Evolutionary conservation across 2,888 invertebrate species (phyloP).

Genomic region (Branchellion lobata): DNA sequence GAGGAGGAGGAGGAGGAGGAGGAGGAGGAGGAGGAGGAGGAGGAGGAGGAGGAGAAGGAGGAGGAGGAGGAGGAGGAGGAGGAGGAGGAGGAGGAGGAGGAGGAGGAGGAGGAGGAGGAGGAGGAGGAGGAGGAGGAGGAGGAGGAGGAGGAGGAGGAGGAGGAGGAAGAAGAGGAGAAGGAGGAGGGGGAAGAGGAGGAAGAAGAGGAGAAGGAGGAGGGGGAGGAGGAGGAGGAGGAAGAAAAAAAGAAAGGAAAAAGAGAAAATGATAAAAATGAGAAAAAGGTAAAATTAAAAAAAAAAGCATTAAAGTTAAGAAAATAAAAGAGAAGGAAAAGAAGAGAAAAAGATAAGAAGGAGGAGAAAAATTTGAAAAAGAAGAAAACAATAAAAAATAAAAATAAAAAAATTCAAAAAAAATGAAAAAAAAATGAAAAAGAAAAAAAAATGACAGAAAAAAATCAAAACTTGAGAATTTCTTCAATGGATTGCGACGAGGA

Average conservation of each 20-base stretch:
- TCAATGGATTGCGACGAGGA: no score
- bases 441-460: no score
- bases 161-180: neutral
- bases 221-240: neutral
- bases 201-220: neutral
- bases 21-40: neutral
- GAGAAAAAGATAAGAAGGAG: no score
- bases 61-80: neutral
- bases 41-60: neutral
- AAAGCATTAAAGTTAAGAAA: no score
- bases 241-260: neutral
- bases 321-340: no score
- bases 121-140: neutral
- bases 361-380: no score
- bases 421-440: no score
- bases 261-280: neutral
- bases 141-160: neutral
- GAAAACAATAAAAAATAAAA: no score
- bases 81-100: neutral
- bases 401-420: no score
- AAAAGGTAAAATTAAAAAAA: neutral
- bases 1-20: neutral
- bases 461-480: no score
- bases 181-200: neutral
- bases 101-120: neutral